These are phyloP conservation scores for Diadegma fenestrale DNA, from an alignment of 2,888 invertebrate species.

Conservation along the genomic window DNA sequence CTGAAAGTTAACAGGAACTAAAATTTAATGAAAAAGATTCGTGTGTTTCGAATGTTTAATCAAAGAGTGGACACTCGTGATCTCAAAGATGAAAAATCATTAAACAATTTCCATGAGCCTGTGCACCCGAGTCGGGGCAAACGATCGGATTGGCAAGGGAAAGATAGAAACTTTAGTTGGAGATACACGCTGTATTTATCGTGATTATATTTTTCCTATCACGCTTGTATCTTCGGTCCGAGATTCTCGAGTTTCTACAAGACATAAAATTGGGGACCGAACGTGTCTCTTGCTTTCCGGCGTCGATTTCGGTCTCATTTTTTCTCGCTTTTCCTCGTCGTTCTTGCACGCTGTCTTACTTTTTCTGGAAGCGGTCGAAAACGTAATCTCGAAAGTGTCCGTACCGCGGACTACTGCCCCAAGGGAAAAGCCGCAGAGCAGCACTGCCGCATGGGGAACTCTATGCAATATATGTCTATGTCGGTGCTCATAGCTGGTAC, in stretches of 20 bases:
- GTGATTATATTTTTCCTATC: constrained; percentile 14
- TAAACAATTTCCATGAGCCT: not conserved
- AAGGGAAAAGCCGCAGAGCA: constrained; percentile 75
- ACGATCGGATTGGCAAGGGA: not conserved
- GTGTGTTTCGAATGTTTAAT: not conserved
- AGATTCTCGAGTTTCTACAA: constrained; percentile 4
- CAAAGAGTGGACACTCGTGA: not conserved
- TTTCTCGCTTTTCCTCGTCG: not conserved
- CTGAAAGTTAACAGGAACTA: not conserved
- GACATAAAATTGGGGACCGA: constrained; percentile 33
- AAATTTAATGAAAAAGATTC: not conserved
- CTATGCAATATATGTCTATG: constrained; percentile 31
- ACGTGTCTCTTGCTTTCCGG: constrained; percentile 37
- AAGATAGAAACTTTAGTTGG: not conserved
- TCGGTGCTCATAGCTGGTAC: constrained; percentile 19
- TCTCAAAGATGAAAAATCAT: not conserved
- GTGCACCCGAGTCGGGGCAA: not conserved
- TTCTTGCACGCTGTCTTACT: constrained; percentile 1
- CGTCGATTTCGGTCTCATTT: constrained; percentile 24
- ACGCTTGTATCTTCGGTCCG: not conserved
- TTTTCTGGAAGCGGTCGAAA: constrained; percentile 67
- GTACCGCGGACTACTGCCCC: constrained; percentile 70
- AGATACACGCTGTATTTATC: not conserved
- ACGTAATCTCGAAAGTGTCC: constrained; percentile 83
- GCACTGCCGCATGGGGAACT: constrained; percentile 38